Evolutionary conservation across 2,113 vertebrate genomes (phyloP), one percentile per base, ranked within the genome.

Genomic region (Corvus hawaiiensis): DNA sequence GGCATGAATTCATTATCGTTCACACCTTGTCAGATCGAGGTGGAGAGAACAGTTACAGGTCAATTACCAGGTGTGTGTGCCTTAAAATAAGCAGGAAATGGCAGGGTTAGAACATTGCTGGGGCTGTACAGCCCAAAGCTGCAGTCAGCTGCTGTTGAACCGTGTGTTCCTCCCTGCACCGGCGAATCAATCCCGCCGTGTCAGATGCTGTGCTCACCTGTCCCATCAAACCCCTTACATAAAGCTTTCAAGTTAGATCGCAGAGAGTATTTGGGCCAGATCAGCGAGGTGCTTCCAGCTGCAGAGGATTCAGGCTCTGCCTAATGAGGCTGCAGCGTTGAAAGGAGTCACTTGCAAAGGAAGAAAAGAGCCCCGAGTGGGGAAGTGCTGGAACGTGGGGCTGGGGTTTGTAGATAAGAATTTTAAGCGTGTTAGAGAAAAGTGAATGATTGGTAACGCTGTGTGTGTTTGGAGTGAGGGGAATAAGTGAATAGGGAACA

Each of bases 261-360:
- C 48, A 1, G 21, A 49, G 39, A 89, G 44, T 84, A 78, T 94
- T 93, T 92, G 96, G 93, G 89, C 73, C 86, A 41, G 89, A 94
- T 4, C 94, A 93, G 91, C 72, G 6, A 96, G 92, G 91, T 62
- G 95, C 89, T 96, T 63, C 77, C 80, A 87, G 93, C 89, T 81
- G 81, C 84, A 61, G 93, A 51, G 20, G 87, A 87, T 95, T 87
- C 87, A 48, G 86, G 77, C 87, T 94, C 56, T 80, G 11, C 69
- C 84, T 94, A 94, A 94, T 88, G 91, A 94, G 93, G 86, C 77
- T 30, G 7, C n/a, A 14, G 81, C 73, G 30, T 24, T 91, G 87
- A 94, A 96, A 92, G 84, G 83, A 94, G 85, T 72, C 30, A 9
- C 83, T 54, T 32, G 61, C 61, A 87, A 91, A 94, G 84, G 91